phyloP scores from a whole-genome alignment of 2,888 invertebrate species.

The Steromphala cineraria region DNA sequence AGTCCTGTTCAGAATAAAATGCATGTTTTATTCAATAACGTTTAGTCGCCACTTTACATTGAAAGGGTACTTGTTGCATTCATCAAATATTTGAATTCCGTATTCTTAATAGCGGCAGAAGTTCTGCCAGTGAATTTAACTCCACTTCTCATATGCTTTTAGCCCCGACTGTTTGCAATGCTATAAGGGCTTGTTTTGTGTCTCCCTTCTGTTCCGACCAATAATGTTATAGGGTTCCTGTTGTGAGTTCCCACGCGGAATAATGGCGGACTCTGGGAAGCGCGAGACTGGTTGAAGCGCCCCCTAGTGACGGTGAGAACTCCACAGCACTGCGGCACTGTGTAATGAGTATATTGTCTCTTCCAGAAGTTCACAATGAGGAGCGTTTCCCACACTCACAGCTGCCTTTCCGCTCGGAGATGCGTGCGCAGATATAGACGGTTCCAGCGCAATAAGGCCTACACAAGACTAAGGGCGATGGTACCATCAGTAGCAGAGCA shows the following conservation, averaged over 20 bases:
- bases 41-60: too few species aligned
- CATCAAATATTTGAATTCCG: too few species aligned
- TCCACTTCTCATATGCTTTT: too few species aligned
- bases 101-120: too few species aligned
- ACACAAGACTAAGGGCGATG: constrained; percentile 2
- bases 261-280: background rate
- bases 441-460: background rate
- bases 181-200: too few species aligned
- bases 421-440: constrained; percentile 12
- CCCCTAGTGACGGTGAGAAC: background rate
- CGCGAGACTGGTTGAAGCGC: background rate
- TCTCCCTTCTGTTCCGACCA: background rate
- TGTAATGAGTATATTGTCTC: constrained; percentile 9
- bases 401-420: background rate
- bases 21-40: too few species aligned
- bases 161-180: too few species aligned
- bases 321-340: background rate
- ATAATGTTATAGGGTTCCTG: background rate
- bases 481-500: constrained; percentile 4
- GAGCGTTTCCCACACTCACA: constrained; percentile 3
- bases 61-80: too few species aligned
- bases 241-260: background rate
- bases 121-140: too few species aligned
- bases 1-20: too few species aligned
- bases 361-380: background rate